Percentiles rank a stretch among this genome's conserved stretches.
phyloP scores from a whole-genome alignment of 2,113 vertebrate genomes.

The Saccopteryx bilineata region DNA sequence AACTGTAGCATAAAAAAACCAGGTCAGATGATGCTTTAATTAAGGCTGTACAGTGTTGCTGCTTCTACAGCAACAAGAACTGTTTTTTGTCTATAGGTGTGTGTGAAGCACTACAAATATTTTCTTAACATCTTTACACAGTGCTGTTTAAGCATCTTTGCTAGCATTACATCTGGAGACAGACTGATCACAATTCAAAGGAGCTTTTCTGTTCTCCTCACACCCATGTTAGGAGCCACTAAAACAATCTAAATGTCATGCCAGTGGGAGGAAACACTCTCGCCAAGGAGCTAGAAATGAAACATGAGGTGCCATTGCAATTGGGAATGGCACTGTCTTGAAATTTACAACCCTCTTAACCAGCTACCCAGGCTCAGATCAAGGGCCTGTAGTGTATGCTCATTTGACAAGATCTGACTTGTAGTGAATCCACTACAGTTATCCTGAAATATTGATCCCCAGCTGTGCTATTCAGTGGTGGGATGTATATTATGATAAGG shows the following conservation, averaged over 20 bases:
- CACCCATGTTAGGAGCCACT: conserved; percentile 77
- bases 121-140: conserved; percentile 88
- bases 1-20: conserved; percentile 82
- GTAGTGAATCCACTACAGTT: neutral
- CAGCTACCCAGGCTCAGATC: conserved; percentile 13
- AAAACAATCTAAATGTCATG: conserved; percentile 76
- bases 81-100: conserved; percentile 86
- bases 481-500: neutral
- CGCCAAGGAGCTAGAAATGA: conserved; percentile 73
- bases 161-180: conserved; percentile 83
- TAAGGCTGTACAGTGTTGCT: conserved; percentile 83
- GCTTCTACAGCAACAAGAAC: conserved; percentile 85
- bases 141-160: conserved; percentile 85
- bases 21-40: conserved; percentile 86
- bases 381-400: conserved; percentile 16
- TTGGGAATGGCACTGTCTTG: conserved; percentile 64
- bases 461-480: neutral
- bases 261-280: conserved; percentile 79
- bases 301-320: conserved; percentile 62
- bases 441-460: conserved; percentile 45
- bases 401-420: conserved; percentile 54
- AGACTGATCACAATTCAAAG: conserved; percentile 86
- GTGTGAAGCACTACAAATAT: conserved; percentile 87
- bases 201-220: conserved; percentile 76
- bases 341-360: conserved; percentile 69